Conservation (phyloP, 2,797 vertebrate species). For the Limosa lapponica region DNA sequence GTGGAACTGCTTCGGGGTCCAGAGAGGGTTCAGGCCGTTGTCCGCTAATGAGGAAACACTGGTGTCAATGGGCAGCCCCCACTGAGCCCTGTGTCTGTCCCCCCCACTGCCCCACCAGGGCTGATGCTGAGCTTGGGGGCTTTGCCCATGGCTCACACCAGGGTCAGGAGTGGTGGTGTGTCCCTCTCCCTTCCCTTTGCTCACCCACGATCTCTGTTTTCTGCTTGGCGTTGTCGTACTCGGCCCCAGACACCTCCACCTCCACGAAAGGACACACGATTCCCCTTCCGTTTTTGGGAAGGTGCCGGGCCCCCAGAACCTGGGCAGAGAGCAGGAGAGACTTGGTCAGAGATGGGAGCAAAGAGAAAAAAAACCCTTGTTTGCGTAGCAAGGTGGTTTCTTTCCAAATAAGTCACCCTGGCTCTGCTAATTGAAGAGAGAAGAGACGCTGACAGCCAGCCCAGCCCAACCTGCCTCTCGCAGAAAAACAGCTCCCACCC, state of each 20-base stretch:
- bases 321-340: conserved; percentile 53
- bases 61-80: background rate
- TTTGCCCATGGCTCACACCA: rapidly evolving
- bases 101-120: background rate
- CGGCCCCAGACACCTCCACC: conserved; percentile 94
- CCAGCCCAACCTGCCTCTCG: background rate
- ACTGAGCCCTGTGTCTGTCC: rapidly evolving
- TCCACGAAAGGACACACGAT: conserved; percentile 97
- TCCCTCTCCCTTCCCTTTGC: background rate
- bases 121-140: background rate
- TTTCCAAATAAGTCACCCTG: background rate
- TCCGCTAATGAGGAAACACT: conserved; percentile 81
- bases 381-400: background rate
- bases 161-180: rapidly evolving
- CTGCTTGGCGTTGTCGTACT: conserved; percentile 92
- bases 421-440: background rate
- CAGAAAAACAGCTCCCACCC: background rate
- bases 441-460: background rate
- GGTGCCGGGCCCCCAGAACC: conserved; percentile 94
- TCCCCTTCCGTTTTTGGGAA: conserved; percentile 96
- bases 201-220: conserved; percentile 96
- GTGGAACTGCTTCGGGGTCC: conserved; percentile 90
- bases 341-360: background rate
- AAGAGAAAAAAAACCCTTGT: background rate
- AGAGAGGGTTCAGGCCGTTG: conserved; percentile 95